Conservation (phyloP, 2,797 vertebrate species). For the Gouania willdenowi region DNA sequence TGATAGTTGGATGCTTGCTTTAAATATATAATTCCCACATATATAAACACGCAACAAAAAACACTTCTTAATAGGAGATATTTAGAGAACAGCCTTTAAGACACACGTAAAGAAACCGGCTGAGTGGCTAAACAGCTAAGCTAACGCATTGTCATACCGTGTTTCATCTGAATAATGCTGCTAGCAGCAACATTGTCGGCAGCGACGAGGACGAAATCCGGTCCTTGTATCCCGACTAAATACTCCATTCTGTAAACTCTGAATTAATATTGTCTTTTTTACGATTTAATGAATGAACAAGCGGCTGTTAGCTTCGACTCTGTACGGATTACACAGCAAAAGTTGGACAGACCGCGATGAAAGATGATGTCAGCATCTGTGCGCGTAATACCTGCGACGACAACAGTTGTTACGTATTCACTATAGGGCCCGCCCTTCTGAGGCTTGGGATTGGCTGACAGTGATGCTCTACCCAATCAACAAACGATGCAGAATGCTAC, state of each 20-base stretch:
- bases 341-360: conserved; percentile 33
- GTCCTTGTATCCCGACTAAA: conserved; percentile 92
- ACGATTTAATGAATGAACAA: neutral
- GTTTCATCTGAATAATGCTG: conserved; percentile 96
- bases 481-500: too few species aligned
- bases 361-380: conserved; percentile 34
- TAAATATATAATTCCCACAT: too few species aligned
- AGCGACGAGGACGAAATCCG: conserved; percentile 89
- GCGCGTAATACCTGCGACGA: conserved; percentile 12
- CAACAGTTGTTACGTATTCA: too few species aligned
- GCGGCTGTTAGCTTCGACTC: neutral
- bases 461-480: too few species aligned
- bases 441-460: too few species aligned
- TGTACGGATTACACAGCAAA: conserved; percentile 81
- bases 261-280: fast-evolving
- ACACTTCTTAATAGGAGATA: too few species aligned
- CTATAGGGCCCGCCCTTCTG: too few species aligned
- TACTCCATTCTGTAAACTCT: conserved; percentile 82
- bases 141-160: conserved; percentile 77
- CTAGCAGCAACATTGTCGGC: conserved; percentile 88
- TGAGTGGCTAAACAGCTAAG: conserved; percentile 46
- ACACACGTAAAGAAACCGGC: neutral
- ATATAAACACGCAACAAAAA: too few species aligned
- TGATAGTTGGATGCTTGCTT: too few species aligned
- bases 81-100: too few species aligned